Evolutionary conservation across 2,113 vertebrate species (phyloP).

Genomic region (Barbus barbus): DNA sequence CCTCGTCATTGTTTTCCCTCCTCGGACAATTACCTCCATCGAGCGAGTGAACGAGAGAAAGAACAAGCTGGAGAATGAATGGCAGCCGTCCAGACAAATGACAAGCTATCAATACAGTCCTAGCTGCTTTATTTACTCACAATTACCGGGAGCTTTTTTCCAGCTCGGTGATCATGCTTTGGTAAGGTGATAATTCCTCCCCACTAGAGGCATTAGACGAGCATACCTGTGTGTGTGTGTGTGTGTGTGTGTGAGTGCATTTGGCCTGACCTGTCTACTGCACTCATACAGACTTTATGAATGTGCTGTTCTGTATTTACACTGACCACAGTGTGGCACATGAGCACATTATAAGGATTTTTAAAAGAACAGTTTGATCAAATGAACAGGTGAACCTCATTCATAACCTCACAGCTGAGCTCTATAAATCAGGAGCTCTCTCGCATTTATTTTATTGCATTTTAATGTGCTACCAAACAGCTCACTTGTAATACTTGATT

Average conservation of each 20-base stretch:
- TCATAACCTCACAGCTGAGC: neutral
- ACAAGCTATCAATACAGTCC: constrained; percentile 39
- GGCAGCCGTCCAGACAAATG: neutral
- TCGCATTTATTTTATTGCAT: neutral
- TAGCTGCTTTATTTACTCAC: neutral
- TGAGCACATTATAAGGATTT: neutral
- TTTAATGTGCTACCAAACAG: neutral
- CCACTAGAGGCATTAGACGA: neutral
- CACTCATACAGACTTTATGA: neutral
- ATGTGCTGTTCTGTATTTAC: neutral
- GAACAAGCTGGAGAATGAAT: neutral
- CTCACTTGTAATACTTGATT: neutral
- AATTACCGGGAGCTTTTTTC: neutral
- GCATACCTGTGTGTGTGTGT: constrained; percentile 8
- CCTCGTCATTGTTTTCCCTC: neutral
- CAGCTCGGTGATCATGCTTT: neutral
- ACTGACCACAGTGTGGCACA: neutral
- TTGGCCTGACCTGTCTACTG: neutral
- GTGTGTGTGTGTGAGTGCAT: neutral
- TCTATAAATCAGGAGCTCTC: neutral
- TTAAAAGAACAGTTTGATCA: neutral
- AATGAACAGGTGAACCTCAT: constrained; percentile 2
- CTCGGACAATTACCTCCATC: neutral
- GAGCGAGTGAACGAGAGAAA: neutral
- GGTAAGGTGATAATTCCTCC: constrained; percentile 27